Evolutionary conservation across 2,888 invertebrate species (phyloP), one percentile per base, ranked within the genome.

Genomic region (Euproctis similis): DNA sequence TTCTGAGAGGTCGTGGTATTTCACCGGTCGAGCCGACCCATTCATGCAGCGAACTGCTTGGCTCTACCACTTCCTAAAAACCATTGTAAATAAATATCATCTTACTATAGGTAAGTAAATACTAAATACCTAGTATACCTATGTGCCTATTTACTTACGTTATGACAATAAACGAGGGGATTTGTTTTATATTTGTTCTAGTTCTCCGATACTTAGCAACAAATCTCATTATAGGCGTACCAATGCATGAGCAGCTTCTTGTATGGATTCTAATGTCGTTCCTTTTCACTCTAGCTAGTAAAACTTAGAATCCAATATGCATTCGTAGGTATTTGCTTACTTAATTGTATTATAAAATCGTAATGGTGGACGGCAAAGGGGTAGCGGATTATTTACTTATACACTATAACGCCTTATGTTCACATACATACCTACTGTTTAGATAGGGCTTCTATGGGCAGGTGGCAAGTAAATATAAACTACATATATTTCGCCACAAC

Each of bases 291-390:
- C 39, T 53, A 51, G 43, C 53, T 63, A 53, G n/a, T n/a, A n/a
- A n/a, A n/a, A n/a, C n/a, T n/a, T n/a, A n/a, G n/a, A n/a, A n/a
- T n/a, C n/a, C n/a, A n/a, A n/a, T n/a, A n/a, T n/a, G n/a, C n/a
- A n/a, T n/a, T n/a, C n/a, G n/a, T n/a, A n/a, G n/a, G n/a, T 14
- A 14, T 14, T 4, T 14, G 6, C 59, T 29, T 30, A n/a, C 24
- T 16, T 42, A 50, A 69, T 70, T 63, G 67, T 64, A 74, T 77
- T 78, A 76, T 46, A 67, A 74, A 78, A 77, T 78, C 75, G 72
- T 67, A 59, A 69, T 70, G 73, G 71, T 62, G 54, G 62, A 53
- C 56, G 43, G 40, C 49, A 59, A 70, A 73, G 65, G 71, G 74
- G 73, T 61, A 49, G 52, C 36, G 42, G 41, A 42, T 28, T 35